Evolutionary conservation across 1,140 invertebrate species (phyloP), one percentile per base, ranked within the genome.

Genomic region (Anastrepha ludens): DNA sequence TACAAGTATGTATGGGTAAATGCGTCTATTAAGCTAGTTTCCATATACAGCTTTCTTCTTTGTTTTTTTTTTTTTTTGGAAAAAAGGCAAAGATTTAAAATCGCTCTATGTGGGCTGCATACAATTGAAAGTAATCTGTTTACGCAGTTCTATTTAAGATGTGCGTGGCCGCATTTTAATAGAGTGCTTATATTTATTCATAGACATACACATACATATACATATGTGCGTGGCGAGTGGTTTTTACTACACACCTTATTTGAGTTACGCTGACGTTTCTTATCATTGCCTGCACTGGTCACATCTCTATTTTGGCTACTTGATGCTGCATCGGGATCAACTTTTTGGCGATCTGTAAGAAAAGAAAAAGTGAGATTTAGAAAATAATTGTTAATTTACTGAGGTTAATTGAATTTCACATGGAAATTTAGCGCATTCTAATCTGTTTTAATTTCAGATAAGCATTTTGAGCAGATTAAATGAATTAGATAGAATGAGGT

Each of bases 281-380:
- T 39, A 87, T 65, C 65, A 50, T 87, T 88, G 87, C 81, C 55
- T 81, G 11, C n/a, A 29, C 74, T 47, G 47, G 47, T 6, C 6
- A 81, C 47, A 86, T 88, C 87, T 88, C 65, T 86, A 50, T 88
- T 86, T 17, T 59, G 58, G 88, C 62, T 59, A 87, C 81, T 13
- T 47, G 90, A 88, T 20, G 89, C 58, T 9, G n/a, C n/a, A 81
- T 86, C 29, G 87, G 70, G 70, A 55, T 95, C 95, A 5, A 94
- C 94, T 89, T 95, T 94, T 90, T 95, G 95, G 13, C 94, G 94
- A 94, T 95, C 95, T 95, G 89, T 87, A 92, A 87, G 41, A 70
- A 7, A 81, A 67, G 29, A 55, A 85, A n/a, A 74, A 3, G 70
- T 47, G 47, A 17, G 41, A 44, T 47, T 41, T 15, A 47, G 1